Evolutionary conservation across 53 echinoderm and acorn worm species (phyloP).

Genomic region (Crossaster papposus): DNA sequence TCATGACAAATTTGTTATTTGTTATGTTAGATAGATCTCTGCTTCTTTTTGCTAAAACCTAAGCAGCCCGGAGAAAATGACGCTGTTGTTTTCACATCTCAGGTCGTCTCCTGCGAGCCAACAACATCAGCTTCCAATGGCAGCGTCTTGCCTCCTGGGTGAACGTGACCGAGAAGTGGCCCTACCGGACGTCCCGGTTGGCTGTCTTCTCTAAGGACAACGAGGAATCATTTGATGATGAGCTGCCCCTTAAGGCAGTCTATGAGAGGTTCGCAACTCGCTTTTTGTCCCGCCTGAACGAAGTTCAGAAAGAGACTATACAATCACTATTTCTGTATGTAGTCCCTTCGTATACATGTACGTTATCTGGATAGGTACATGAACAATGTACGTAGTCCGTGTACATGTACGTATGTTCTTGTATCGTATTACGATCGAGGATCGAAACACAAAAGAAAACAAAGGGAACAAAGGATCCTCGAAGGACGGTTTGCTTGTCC

Average conservation of each 20-base stretch:
- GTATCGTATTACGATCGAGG: too few species aligned
- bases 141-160: constrained; percentile 95
- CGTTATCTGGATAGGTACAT: too few species aligned
- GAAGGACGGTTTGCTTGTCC: too few species aligned
- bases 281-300: background rate
- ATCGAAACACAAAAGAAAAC: too few species aligned
- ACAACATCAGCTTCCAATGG: constrained; percentile 92
- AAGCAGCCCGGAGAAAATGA: too few species aligned
- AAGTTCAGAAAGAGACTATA: too few species aligned
- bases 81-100: background rate
- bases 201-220: constrained; percentile 82
- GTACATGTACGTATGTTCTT: too few species aligned
- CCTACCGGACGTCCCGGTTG: constrained; percentile 89
- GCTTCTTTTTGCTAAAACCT: constrained; percentile 3
- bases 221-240: constrained; percentile 83
- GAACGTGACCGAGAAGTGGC: constrained; percentile 97
- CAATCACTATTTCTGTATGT: too few species aligned
- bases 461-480: too few species aligned
- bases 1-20: too few species aligned
- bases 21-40: background rate
- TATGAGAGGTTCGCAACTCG: constrained; percentile 72
- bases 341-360: too few species aligned
- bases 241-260: constrained; percentile 77
- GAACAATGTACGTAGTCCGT: too few species aligned
- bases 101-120: constrained; percentile 93